Evolutionary conservation across 2,113 vertebrate genomes (phyloP), one percentile per base, ranked within the genome.

Genomic region (Paralichthys olivaceus): DNA sequence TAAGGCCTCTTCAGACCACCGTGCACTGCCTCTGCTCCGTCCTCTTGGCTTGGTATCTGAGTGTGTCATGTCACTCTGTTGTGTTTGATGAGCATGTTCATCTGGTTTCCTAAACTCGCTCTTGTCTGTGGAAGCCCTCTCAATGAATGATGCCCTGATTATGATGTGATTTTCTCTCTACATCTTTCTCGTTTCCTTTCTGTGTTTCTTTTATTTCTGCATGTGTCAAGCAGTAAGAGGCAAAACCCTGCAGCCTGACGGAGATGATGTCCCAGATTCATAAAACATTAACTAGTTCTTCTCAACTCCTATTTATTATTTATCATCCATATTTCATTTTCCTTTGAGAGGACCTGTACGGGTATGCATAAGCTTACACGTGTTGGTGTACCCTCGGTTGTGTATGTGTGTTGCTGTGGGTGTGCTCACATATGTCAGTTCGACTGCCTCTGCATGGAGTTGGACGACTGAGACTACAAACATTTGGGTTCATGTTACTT

Each of bases 251-350:
- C 90, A 94, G 90, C 85, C 87, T 87, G 73, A 89, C 80, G 87
- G 87, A 91, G 87, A 91, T 92, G 91, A 93, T 93, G 90, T 94
- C 91, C 90, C 87, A 92, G 86, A 93, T 93, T 94, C 91, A 93
- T 93, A 84, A 94, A 94, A 94, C 91, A 94, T 94, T 93, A 90
- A 94, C 87, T 77, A 83, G 82, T 87, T 90, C 93, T 92, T 93
- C 91, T 94, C 89, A 91, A 84, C 90, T 90, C 69, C 65, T 91
- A 89, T 94, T 92, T 88, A 93, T 94, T 92, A 94, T 94, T 94
- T 89, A 94, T 93, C 89, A 87, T 83, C 78, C 82, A 79, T 84
- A 90, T 90, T 90, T 84, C 51, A 84, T 91, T 89, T 90, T 88
- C 90, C 86, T 93, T 88, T 91, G 90, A 93, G 89, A 90, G 82